Percentiles rank a stretch among this genome's conserved stretches.
phyloP scores from a whole-genome alignment of 2,888 invertebrate species.

The Drosophila barbarae region DNA sequence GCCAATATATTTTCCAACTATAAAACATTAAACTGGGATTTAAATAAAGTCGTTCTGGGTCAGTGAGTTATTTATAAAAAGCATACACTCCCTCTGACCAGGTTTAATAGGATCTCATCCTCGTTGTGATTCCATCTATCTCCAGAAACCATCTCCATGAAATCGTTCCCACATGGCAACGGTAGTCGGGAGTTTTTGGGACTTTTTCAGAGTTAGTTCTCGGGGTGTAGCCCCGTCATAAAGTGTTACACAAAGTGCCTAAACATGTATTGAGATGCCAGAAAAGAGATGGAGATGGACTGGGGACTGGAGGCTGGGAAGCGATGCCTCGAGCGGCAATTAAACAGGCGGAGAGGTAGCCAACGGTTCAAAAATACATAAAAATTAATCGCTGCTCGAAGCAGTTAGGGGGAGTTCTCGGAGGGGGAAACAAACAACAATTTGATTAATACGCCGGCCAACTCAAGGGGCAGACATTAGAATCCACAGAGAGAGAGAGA shows the following conservation, averaged over 20 bases:
- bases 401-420: constrained; percentile 14
- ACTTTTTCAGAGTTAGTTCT: constrained; percentile 46
- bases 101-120: constrained; percentile 9
- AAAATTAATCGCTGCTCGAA: constrained; percentile 58
- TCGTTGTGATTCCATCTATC: constrained; percentile 26
- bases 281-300: constrained; percentile 15
- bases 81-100: neutral
- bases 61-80: neutral
- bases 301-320: neutral
- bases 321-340: constrained; percentile 61
- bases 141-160: constrained; percentile 25
- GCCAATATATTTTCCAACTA: neutral
- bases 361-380: constrained; percentile 57
- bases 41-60: constrained; percentile 21
- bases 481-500: constrained; percentile 44
- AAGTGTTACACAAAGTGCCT: constrained; percentile 73
- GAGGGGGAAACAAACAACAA: constrained; percentile 50
- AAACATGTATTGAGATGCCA: constrained; percentile 71
- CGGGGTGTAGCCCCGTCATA: constrained; percentile 65
- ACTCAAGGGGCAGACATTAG: constrained; percentile 49
- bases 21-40: neutral
- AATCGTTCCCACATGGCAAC: constrained; percentile 52
- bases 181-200: constrained; percentile 51
- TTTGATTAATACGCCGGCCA: constrained; percentile 64
- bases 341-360: constrained; percentile 55